phyloP scores from a whole-genome alignment of 2,113 vertebrate species.

The Pteropus alecto region DNA sequence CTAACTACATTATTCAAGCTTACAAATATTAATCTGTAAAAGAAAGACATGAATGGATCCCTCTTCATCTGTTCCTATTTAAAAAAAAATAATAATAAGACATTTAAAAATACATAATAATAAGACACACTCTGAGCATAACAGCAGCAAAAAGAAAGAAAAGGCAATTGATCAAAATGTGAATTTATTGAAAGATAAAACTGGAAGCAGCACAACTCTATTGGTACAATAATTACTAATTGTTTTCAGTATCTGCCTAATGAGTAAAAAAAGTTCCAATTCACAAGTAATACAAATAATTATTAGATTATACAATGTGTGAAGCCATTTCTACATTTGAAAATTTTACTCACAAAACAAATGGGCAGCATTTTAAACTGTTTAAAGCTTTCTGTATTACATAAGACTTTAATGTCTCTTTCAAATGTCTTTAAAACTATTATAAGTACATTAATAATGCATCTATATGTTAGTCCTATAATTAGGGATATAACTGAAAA shows the following conservation, averaged over 20 bases:
- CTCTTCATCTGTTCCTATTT: neutral
- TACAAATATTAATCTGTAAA: conserved; percentile 62
- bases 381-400: neutral
- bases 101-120: neutral
- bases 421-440: neutral
- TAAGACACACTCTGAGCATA: neutral
- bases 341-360: neutral
- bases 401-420: neutral
- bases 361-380: neutral
- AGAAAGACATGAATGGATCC: conserved; percentile 31
- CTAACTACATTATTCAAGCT: conserved; percentile 48
- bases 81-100: neutral
- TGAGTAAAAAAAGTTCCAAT: conserved; percentile 3
- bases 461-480: neutral
- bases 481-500: neutral
- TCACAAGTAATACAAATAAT: neutral
- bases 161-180: conserved; percentile 14
- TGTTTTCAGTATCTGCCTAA: conserved; percentile 42
- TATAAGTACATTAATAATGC: neutral
- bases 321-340: neutral
- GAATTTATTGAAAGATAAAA: neutral
- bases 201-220: neutral
- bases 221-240: neutral
- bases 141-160: conserved; percentile 31
- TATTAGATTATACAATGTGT: neutral